Conservation (phyloP, 2,888 invertebrate species). For the Phytoseiulus persimilis region DNA sequence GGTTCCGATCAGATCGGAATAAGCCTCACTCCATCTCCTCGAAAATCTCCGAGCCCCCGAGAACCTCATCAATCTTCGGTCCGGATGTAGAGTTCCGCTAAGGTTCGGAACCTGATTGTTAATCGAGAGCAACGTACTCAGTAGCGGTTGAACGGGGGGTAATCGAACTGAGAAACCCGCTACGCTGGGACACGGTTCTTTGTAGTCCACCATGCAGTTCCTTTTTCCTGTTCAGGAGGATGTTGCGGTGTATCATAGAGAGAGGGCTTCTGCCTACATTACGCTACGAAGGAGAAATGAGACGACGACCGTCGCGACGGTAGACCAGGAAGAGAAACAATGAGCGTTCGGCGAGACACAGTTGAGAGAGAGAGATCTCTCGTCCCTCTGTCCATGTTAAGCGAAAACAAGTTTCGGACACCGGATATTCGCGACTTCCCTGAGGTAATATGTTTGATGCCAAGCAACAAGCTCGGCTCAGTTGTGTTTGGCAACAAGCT, state of each 20-base stretch:
- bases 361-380: background rate
- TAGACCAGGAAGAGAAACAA: background rate
- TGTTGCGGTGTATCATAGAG: background rate
- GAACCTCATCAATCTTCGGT: too few species aligned
- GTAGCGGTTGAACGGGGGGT: background rate
- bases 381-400: background rate
- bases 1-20: too few species aligned
- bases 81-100: too few species aligned
- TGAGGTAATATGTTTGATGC: background rate
- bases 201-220: background rate
- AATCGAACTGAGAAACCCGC: background rate
- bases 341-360: background rate
- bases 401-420: background rate
- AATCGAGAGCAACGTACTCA: background rate
- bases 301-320: background rate
- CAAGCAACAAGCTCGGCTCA: background rate
- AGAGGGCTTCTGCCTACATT: background rate
- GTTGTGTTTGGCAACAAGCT: background rate
- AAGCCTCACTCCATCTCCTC: too few species aligned
- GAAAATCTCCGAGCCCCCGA: too few species aligned
- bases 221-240: background rate
- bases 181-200: background rate
- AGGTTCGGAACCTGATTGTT: too few species aligned
- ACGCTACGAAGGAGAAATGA: background rate
- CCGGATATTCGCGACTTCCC: background rate